Conservation (phyloP, 1,140 invertebrate species). For the Nomia melanderi region DNA sequence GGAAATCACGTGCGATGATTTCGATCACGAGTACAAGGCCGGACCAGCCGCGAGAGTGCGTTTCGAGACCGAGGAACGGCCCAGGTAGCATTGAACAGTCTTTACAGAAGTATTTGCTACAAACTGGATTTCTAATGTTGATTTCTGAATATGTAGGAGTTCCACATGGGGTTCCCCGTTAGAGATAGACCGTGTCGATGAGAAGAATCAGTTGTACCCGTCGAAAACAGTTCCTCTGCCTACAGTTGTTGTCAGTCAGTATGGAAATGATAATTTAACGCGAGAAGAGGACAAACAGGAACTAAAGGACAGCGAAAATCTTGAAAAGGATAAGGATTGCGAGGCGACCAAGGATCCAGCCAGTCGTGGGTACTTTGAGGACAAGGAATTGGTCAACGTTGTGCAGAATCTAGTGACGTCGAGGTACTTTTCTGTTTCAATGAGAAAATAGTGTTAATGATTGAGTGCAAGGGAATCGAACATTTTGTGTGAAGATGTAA, state of each 20-base stretch:
- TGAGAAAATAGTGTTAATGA: background rate
- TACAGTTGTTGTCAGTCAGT: background rate
- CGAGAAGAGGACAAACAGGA: background rate
- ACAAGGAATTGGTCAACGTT: slow-evolving; percentile 49
- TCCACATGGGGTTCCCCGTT: slow-evolving; percentile 40
- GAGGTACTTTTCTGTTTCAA: slow-evolving; percentile 56
- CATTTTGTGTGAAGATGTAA: no score
- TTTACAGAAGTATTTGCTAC: background rate
- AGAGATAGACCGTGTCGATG: background rate
- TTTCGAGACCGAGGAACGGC: slow-evolving; percentile 51
- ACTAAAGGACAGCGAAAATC: background rate
- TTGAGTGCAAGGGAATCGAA: no score
- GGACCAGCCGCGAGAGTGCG: slow-evolving; percentile 52
- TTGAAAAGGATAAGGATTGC: background rate
- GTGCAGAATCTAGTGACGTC: slow-evolving; percentile 69
- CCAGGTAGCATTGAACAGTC: background rate
- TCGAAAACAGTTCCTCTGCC: background rate
- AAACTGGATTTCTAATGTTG: background rate
- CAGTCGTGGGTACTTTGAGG: slow-evolving; percentile 2
- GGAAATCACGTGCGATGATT: slow-evolving; percentile 57
- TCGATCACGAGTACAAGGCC: slow-evolving; percentile 39
- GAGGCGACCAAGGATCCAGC: background rate
- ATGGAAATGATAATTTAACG: background rate
- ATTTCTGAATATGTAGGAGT: slow-evolving; percentile 19
- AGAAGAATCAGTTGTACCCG: background rate